Evolutionary conservation across 1,140 invertebrate species (phyloP), one percentile per base, ranked within the genome.

Genomic region (Drosophila kanapiae): DNA sequence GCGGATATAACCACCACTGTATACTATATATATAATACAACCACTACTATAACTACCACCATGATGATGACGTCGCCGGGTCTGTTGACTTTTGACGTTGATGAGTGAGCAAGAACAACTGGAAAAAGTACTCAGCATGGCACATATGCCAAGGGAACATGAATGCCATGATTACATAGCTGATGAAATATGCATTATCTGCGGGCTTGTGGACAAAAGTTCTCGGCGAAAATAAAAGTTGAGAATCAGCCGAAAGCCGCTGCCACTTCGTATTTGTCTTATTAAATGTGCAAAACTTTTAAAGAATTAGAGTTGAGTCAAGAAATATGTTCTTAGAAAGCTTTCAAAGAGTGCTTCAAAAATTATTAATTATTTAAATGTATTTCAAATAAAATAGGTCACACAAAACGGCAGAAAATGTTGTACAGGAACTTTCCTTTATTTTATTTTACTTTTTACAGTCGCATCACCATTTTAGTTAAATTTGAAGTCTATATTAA

Each of bases 41-140:
- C 1, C 3, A 3, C 23, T 23, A 23, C 51, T 33, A 54, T 23
- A 54, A 45, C 45, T 35, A 51, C 18, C 27, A 38, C 23, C 47
- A 47, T 18, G 42, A 75, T 69, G 77, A 49, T n/a, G 72, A 61
- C 38, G 64, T 60, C 35, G 62, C 61, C 38, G 49, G 14, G 42
- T 71, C 70, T 67, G 54, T 75, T 35, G 72, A 48, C 63, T 62
- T 65, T 69, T 64, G 82, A 83, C 59, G 54, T 65, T 77, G 68
- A 61, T 61, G 74, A 61, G 75, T 29, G 42, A 54, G 33, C 53
- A 51, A 47, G 69, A 82, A 78, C 68, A 51, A 78, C 18, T 9
- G 53, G 67, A 64, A 53, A 53, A 83, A 82, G 38, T 68, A 64
- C 69, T 65, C 67, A 64, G 43, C 42, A 48, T 64, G 80, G 47